phyloP scores from a whole-genome alignment of 2,797 vertebrate genomes.

The Prunella strophiata region DNA sequence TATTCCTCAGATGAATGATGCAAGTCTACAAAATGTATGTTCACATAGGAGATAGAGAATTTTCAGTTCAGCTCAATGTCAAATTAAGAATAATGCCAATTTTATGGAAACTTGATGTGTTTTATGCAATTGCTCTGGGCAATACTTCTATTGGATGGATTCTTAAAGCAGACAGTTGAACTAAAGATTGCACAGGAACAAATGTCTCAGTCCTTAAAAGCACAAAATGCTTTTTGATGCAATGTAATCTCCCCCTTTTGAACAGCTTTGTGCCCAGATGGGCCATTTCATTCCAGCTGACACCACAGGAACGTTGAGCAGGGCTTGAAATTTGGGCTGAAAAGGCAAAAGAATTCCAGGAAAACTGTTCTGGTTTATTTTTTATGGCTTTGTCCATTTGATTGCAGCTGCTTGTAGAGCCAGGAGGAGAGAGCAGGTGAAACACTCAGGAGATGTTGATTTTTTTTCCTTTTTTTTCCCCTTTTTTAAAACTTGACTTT shows the following conservation, averaged over 20 bases:
- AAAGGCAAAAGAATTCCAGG: background rate
- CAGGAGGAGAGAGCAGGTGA: background rate
- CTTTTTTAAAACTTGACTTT: background rate
- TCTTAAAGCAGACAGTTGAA: background rate
- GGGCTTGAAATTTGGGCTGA: background rate
- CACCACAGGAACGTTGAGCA: background rate
- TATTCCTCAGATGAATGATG: background rate
- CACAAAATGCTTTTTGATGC: background rate
- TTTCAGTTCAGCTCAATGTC: background rate
- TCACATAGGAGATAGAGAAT: background rate
- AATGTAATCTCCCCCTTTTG: background rate
- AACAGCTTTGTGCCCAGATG: background rate
- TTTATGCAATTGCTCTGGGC: background rate
- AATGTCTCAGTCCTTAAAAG: background rate
- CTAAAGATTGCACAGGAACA: background rate
- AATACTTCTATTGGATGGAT: background rate
- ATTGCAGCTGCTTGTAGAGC: background rate
- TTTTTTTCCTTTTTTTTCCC: too few species aligned
- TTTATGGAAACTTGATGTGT: background rate
- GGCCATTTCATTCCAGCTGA: background rate
- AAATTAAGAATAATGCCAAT: background rate
- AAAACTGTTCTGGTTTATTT: background rate
- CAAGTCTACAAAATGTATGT: rapidly evolving
- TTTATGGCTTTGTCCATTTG: background rate
- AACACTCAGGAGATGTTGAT: background rate